These are phyloP conservation scores for Chinchilla lanigera DNA, from an alignment of 2,113 vertebrate species.

Conservation along the genomic window DNA sequence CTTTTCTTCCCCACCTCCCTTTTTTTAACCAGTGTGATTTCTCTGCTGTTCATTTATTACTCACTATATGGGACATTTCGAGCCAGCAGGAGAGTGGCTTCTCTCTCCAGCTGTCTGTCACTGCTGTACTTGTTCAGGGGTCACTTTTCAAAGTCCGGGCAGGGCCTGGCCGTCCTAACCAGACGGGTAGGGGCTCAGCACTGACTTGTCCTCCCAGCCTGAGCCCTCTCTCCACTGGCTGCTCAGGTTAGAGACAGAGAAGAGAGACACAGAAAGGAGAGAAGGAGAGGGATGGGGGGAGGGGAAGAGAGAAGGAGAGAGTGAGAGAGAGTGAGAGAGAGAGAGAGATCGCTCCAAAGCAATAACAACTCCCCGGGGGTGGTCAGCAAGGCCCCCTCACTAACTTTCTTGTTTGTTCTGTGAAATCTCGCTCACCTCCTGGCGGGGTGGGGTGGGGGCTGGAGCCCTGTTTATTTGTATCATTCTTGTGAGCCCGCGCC, in stretches of 20 bases:
- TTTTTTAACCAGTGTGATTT: constrained; percentile 75
- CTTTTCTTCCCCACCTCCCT: not conserved
- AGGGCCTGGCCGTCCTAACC: constrained; percentile 25
- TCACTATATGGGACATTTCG: constrained; percentile 84
- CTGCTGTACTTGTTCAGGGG: constrained; percentile 25
- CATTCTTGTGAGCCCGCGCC: constrained; percentile 55
- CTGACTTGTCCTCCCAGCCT: not conserved
- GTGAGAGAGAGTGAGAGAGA: not conserved
- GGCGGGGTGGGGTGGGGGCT: constrained; percentile 71
- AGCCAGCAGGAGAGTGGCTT: constrained; percentile 83
- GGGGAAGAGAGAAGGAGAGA: not conserved
- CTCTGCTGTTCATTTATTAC: constrained; percentile 85
- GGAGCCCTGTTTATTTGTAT: constrained; percentile 73
- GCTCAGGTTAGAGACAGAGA: not conserved
- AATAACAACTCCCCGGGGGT: constrained; percentile 79
- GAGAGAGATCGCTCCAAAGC: constrained; percentile 66
- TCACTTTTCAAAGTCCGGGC: constrained; percentile 24
- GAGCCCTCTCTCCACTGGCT: not conserved
- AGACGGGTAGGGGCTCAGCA: not conserved
- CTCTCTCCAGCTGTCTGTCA: constrained; percentile 81
- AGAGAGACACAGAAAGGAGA: no score
- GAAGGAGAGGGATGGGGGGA: not conserved
- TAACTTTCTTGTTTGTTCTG: constrained; percentile 78
- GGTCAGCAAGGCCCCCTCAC: constrained; percentile 63
- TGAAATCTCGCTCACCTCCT: constrained; percentile 75